phyloP scores from a whole-genome alignment of 2,113 vertebrate species.

The Lipotes vexillifer region DNA sequence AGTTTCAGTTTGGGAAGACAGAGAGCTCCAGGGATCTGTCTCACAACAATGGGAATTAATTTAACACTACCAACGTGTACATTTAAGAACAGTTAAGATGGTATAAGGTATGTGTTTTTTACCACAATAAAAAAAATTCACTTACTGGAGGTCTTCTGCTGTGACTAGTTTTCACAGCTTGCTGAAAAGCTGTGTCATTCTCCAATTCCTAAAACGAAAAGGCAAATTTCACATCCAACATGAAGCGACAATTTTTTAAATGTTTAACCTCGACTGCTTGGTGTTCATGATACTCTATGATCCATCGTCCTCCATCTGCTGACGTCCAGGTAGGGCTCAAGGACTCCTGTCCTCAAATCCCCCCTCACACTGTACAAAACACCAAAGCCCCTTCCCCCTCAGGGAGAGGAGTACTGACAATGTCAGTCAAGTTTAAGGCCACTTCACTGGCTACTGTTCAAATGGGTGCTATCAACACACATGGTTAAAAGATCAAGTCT shows the following conservation, averaged over 20 bases:
- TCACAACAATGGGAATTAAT: background rate
- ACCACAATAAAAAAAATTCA: slow-evolving; percentile 7
- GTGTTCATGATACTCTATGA: background rate
- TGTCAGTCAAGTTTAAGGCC: background rate
- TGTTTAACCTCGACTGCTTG: background rate
- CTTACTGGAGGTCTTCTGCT: slow-evolving; percentile 94
- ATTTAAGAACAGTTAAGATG: background rate
- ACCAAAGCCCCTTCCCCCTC: background rate
- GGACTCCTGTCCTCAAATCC: background rate
- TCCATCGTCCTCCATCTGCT: background rate
- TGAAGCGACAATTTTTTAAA: background rate
- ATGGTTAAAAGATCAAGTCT: background rate
- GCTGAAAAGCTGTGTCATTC: slow-evolving; percentile 93
- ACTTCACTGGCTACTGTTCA: background rate
- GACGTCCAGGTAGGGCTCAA: background rate
- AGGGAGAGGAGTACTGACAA: background rate
- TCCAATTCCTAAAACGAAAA: slow-evolving; percentile 88
- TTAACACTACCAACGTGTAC: background rate
- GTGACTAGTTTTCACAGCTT: slow-evolving; percentile 93
- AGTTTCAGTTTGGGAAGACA: background rate
- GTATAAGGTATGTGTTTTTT: background rate
- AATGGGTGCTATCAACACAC: background rate
- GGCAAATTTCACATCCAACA: slow-evolving; percentile 39
- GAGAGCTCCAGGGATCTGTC: background rate
- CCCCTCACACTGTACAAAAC: background rate